Evolutionary conservation across 1,140 invertebrate genomes (phyloP).

Genomic region (Rhopalosiphum padi): DNA sequence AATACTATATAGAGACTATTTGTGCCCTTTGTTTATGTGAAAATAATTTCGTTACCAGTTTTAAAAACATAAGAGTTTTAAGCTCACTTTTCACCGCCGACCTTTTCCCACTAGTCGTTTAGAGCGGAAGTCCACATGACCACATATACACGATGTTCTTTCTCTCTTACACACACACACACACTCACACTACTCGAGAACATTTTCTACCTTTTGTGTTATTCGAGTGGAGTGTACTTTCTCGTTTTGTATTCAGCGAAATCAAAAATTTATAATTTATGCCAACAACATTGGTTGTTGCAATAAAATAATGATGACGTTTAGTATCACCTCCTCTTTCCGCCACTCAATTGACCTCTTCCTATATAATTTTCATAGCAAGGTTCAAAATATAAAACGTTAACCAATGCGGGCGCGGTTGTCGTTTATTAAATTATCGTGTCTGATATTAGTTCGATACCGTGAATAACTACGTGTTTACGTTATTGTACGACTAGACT

Average conservation of each 20-base stretch:
- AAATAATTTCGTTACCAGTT: slow-evolving; percentile 32
- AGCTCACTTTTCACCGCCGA: not conserved
- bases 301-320: not conserved
- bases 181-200: not conserved
- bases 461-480: too few species aligned
- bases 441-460: too few species aligned
- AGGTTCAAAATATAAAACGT: too few species aligned
- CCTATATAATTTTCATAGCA: too few species aligned
- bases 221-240: not conserved
- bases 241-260: not conserved
- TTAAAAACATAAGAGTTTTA: slow-evolving; percentile 15
- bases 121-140: not conserved
- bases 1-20: not conserved
- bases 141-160: not conserved
- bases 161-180: too few species aligned
- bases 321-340: not conserved
- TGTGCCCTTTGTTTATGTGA: not conserved
- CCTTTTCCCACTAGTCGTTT: not conserved
- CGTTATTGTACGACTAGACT: too few species aligned
- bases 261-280: not conserved
- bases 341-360: too few species aligned
- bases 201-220: not conserved
- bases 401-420: too few species aligned
- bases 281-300: not conserved
- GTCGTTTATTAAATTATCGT: too few species aligned